Evolutionary conservation across 2,113 vertebrate species (phyloP), one percentile per base, ranked within the genome.

Genomic region (Zosterops hypoxanthus): DNA sequence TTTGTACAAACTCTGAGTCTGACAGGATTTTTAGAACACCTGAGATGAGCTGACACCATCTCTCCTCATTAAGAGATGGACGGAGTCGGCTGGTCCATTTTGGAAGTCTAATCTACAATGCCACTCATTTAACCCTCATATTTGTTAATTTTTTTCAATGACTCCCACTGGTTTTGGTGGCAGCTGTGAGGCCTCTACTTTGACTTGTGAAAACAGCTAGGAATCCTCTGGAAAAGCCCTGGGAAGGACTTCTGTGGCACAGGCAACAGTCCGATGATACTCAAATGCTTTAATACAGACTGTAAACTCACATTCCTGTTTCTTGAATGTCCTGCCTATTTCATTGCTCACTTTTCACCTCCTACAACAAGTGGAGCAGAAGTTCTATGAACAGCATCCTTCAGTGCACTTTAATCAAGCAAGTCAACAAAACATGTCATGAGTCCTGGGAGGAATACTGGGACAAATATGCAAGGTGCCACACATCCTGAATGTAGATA

Each of bases 261-360:
- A 72, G n/a, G 20, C 1, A 1, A 8, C 24, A 34, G 31, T 56
- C 21, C 26, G 42, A n/a, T 71, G 33, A 11, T 25, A 33, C 46
- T 75, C 41, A 46, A 36, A 59, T 82, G 28, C 11, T 55, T 57
- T 68, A 71, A 50, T 24, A 39, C 1, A 63, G n/a, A 59, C 41
- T 82, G 25, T 65, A 59, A 70, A 66, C 7, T 23, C 57, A 28
- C n/a, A 10, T 66, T 90, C 50, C 55, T 65, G 52, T 50, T 66
- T 70, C 52, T 56, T 52, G 36, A 78, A n/a, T 63, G 57, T 75
- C 19, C 56, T 64, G 47, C 14, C 21, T 93, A 41, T 42, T 95
- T 52, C 34, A 71, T 92, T 87, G 90, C 71, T 90, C 9, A 56
- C 93, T 92, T 85, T 82, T 79, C 75, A 88, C 33, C 53, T 82